These are phyloP conservation scores for Eupithecia pulchellata DNA, from an alignment of 2,888 invertebrate genomes.

Conservation along the genomic window DNA sequence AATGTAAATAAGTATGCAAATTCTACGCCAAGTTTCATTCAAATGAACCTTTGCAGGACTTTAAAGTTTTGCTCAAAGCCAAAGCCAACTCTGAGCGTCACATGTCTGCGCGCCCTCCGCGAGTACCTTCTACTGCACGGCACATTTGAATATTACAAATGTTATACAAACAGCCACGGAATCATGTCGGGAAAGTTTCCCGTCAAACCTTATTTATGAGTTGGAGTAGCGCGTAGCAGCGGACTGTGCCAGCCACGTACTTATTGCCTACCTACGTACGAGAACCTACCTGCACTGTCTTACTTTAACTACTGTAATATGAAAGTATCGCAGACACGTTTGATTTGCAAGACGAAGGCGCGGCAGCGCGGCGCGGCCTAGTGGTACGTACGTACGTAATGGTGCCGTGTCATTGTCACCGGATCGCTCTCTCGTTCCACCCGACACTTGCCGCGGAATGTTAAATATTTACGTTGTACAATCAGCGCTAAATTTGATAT, in stretches of 20 bases:
- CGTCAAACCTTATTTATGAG: constrained; percentile 65
- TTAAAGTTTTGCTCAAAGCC: constrained; percentile 77
- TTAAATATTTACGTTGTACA: constrained; percentile 72
- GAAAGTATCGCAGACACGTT: constrained; percentile 34
- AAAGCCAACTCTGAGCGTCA: constrained; percentile 52
- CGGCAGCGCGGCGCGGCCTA: constrained; percentile 20
- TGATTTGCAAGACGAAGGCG: constrained; percentile 38
- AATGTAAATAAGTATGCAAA: constrained; percentile 86
- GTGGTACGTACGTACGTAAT: constrained; percentile 35
- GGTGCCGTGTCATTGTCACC: constrained; percentile 47
- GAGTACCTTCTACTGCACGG: constrained; percentile 28
- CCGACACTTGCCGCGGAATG: constrained; percentile 57
- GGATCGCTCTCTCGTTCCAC: constrained; percentile 55
- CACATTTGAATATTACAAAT: constrained; percentile 69
- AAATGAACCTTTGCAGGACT: constrained; percentile 80
- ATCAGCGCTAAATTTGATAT: constrained; percentile 1
- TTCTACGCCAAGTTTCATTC: constrained; percentile 80
- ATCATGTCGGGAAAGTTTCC: constrained; percentile 65
- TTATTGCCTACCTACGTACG: too few species aligned
- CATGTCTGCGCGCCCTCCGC: constrained; percentile 38
- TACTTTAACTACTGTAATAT: too few species aligned
- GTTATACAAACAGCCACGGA: constrained; percentile 66
- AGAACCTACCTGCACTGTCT: too few species aligned
- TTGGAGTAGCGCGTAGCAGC: constrained; percentile 54
- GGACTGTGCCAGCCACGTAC: constrained; percentile 50